These are phyloP conservation scores for Siniperca knerii DNA, from an alignment of 2,113 vertebrate genomes.

Conservation along the genomic window DNA sequence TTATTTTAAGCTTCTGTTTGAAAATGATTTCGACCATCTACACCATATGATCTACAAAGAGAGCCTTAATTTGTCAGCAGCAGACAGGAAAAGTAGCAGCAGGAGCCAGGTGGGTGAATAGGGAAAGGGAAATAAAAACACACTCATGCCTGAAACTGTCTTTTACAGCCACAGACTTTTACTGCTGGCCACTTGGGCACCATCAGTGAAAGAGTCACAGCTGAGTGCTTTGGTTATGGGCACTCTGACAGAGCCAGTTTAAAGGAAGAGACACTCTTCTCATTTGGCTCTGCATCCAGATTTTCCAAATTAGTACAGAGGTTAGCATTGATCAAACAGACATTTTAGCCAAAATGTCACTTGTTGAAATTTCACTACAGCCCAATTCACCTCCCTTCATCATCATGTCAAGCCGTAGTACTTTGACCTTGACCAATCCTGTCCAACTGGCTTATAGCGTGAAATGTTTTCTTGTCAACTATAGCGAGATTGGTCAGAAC, in stretches of 20 bases:
- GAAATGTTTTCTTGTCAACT: not conserved
- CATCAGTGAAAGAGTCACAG: not conserved
- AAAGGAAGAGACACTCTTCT: not conserved
- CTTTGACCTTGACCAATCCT: constrained; percentile 12
- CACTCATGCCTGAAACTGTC: constrained; percentile 19
- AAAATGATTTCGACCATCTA: not conserved
- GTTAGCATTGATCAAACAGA: not conserved
- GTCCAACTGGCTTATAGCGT: not conserved
- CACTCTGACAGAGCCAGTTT: not conserved
- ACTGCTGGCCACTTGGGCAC: constrained; percentile 10
- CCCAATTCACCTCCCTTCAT: not conserved
- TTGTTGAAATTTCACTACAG: too few species aligned
- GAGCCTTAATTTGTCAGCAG: not conserved
- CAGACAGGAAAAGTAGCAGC: not conserved
- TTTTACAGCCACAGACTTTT: constrained; percentile 11
- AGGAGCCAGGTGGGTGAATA: not conserved
- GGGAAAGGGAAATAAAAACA: constrained; percentile 8
- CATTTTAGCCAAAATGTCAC: not conserved
- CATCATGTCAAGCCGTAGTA: not conserved
- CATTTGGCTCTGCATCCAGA: not conserved
- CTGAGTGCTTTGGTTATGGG: constrained; percentile 5
- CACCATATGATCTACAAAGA: not conserved
- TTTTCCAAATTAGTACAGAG: constrained; percentile 7
- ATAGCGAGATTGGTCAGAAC: not conserved
- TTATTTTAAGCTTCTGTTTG: not conserved